Evolutionary conservation across 2,113 vertebrate genomes (phyloP).

Genomic region (Mandrillus leucophaeus): DNA sequence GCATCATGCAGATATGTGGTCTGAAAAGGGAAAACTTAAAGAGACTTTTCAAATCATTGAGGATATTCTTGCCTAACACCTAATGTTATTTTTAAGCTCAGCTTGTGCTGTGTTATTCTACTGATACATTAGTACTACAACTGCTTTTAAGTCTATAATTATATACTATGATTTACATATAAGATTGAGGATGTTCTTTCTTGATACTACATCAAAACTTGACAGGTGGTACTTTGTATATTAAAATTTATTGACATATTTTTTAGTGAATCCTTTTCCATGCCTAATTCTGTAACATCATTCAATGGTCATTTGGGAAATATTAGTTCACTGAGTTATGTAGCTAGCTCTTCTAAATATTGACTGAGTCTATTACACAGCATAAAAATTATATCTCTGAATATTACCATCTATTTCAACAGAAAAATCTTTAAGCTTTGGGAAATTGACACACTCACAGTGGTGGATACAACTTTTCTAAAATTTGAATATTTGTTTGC

Average conservation of each 20-base stretch:
- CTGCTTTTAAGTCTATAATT: neutral
- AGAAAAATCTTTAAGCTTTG: neutral
- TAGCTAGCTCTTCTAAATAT: neutral
- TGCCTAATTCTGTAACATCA: neutral
- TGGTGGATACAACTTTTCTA: neutral
- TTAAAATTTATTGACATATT: neutral
- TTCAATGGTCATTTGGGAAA: conserved; percentile 20
- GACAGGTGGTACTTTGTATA: neutral
- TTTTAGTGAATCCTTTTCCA: neutral
- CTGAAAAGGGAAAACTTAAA: neutral
- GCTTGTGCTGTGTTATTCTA: neutral
- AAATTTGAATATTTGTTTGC: neutral
- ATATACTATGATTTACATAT: neutral
- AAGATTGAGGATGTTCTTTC: neutral
- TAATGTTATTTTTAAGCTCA: neutral
- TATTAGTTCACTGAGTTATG: neutral
- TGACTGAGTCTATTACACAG: neutral
- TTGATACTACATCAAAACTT: neutral
- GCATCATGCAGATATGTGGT: neutral
- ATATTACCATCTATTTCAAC: neutral
- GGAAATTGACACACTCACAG: neutral
- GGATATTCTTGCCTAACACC: neutral
- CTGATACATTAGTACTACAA: neutral
- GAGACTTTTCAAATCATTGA: neutral
- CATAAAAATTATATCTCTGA: neutral